Base-by-base conservation (phyloP, 2,113 vertebrate species). In the Vombatus ursinus region DNA sequence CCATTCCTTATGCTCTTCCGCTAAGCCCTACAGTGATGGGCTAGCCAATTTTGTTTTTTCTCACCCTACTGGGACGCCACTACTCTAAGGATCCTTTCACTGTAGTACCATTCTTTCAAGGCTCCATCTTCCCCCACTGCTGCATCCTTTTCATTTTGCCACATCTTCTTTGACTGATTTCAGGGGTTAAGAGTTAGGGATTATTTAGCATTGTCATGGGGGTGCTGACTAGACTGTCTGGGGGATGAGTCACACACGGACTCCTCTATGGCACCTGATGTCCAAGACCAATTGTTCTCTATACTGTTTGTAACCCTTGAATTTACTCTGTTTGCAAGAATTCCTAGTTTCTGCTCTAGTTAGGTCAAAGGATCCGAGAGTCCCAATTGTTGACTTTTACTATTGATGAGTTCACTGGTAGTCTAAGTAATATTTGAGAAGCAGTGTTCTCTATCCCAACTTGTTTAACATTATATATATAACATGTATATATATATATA, bases 401-500 rank as follows among this genome's bases (percentile, higher is more conserved):
- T 92, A 93, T 4, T 95, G 92, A 47, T 89, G 50, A 84, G 49
- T 91, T 57, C 26, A 95, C 48, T 25, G 54, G 52, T 1, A 7
- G 91, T 22, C 5, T 47, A 50, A 19, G 94, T 89, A 90, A 44
- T 12, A 8, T 95, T 50, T 61, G 90, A 96, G 92, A 91, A 50
- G 31, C 52, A 25, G 37, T 12, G 24, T 91, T 94, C 50, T 96
- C 77, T 50, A 54, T 61, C 16, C 14, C 19, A 49, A 49, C 48
- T 84, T 84, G 2, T 84, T 84, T 84, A 84, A 22, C 44, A 23
- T 44, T 84, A 54, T 54, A 52, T 3, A 52, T 52, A 25, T 25
- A n/a, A n/a, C n/a, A 8, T 24, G 24, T 8, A 24, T 53, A 53
- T 53, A 53, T 4, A 53, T 53, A 53, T 4, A 53, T 53, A 54